These are phyloP conservation scores for Actinia equina DNA, from an alignment of 64 coral and sea anemone species.

Conservation along the genomic window DNA sequence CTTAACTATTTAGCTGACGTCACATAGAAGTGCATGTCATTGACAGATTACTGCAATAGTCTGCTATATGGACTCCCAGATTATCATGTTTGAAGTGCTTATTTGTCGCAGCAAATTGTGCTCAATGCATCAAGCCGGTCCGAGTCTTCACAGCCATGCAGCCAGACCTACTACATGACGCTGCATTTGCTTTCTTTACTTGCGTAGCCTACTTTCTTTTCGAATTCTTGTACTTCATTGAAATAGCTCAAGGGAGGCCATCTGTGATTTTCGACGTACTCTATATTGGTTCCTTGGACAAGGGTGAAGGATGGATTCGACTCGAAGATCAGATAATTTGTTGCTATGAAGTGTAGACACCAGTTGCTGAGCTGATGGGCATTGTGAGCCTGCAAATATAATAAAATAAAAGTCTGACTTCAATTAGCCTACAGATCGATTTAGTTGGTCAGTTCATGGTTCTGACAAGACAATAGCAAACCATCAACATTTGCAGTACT, in stretches of 20 bases:
- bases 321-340: conserved; percentile 85
- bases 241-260: conserved; percentile 85
- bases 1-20: too few relatives aligned
- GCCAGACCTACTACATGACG: conserved; percentile 45
- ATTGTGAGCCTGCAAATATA: conserved; percentile 56
- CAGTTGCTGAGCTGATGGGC: conserved; percentile 64
- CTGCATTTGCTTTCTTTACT: conserved; percentile 40
- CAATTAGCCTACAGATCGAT: too few relatives aligned
- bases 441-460: too few relatives aligned
- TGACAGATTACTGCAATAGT: too few relatives aligned
- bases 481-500: too few relatives aligned
- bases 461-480: too few relatives aligned
- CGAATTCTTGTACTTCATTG: conserved; percentile 71
- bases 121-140: too few relatives aligned
- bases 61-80: too few relatives aligned
- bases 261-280: conserved; percentile 54
- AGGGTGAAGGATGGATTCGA: conserved; percentile 53
- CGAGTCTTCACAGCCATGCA: too few relatives aligned
- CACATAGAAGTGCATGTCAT: too few relatives aligned
- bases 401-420: neutral
- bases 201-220: conserved; percentile 31
- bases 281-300: conserved; percentile 69
- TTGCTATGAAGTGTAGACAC: conserved; percentile 86
- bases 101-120: too few relatives aligned
- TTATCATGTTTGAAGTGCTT: too few relatives aligned